Evolutionary conservation across 2,113 vertebrate species (phyloP).

Genomic region (Microcebus ravelobensis): DNA sequence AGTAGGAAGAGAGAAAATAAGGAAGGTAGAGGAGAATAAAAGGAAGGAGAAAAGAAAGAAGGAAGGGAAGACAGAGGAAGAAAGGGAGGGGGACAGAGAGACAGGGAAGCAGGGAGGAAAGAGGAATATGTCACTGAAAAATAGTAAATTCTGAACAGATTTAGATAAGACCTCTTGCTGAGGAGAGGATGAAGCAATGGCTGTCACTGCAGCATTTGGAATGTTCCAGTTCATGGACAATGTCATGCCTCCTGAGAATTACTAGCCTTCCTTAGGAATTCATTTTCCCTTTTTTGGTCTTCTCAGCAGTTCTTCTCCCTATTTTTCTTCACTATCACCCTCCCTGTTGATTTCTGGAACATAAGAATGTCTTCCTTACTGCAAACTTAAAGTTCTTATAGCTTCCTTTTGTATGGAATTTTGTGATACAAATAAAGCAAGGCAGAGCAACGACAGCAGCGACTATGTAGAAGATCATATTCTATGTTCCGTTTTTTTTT

Average conservation of each 20-base stretch:
- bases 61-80: neutral
- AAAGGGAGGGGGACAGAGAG: neutral
- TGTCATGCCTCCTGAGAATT: slow-evolving; percentile 48
- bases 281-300: slow-evolving; percentile 60
- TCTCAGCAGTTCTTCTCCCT: neutral
- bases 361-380: neutral
- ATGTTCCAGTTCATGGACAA: slow-evolving; percentile 35
- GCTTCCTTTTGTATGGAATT: neutral
- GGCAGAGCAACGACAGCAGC: neutral
- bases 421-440: slow-evolving; percentile 1
- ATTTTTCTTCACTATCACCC: neutral
- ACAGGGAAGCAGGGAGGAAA: neutral
- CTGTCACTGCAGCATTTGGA: neutral
- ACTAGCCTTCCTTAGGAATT: slow-evolving; percentile 26
- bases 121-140: too few relatives aligned
- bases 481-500: neutral
- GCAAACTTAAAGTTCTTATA: neutral
- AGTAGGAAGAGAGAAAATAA: too few relatives aligned
- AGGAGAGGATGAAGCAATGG: neutral
- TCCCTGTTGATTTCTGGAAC: neutral
- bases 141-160: neutral
- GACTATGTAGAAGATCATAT: neutral
- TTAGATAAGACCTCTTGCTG: neutral
- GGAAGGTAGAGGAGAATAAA: too few relatives aligned
- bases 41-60: neutral